Conservation (phyloP, 1,140 invertebrate genomes). For the Aricia agestis region DNA sequence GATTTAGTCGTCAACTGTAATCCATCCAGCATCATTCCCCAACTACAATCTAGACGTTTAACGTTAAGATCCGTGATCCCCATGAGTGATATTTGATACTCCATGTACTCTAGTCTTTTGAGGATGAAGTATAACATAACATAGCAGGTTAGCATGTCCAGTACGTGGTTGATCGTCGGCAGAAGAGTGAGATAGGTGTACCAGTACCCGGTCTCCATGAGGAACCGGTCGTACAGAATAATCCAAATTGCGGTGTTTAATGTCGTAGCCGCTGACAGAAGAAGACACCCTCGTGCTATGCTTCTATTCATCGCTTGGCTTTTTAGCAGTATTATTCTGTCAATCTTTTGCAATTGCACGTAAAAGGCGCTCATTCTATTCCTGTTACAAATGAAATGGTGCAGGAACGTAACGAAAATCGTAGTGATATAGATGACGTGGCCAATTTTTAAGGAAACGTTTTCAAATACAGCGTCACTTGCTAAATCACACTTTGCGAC, state of each 20-base stretch:
- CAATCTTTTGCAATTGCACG: neutral
- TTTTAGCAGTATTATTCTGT: neutral
- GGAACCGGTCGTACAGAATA: neutral
- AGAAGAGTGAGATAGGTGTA: neutral
- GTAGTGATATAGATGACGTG: neutral
- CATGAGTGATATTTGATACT: neutral
- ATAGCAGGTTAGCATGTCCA: neutral
- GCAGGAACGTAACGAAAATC: neutral
- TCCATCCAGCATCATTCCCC: neutral
- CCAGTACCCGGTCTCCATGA: neutral
- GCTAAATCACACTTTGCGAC: neutral
- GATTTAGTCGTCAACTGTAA: neutral
- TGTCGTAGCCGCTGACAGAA: neutral
- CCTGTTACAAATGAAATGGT: neutral
- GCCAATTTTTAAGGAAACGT: neutral
- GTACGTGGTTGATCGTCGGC: neutral
- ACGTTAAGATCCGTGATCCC: neutral
- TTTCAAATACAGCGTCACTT: neutral
- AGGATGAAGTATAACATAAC: neutral
- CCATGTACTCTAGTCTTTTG: slow-evolving; percentile 4
- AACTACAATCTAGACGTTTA: neutral
- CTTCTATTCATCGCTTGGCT: neutral
- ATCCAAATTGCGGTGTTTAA: neutral
- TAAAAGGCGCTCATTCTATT: neutral
- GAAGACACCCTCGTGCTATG: neutral